These are phyloP conservation scores for Gastracanthus pulcherrimus DNA, from an alignment of 2,888 invertebrate species.

Conservation along the genomic window DNA sequence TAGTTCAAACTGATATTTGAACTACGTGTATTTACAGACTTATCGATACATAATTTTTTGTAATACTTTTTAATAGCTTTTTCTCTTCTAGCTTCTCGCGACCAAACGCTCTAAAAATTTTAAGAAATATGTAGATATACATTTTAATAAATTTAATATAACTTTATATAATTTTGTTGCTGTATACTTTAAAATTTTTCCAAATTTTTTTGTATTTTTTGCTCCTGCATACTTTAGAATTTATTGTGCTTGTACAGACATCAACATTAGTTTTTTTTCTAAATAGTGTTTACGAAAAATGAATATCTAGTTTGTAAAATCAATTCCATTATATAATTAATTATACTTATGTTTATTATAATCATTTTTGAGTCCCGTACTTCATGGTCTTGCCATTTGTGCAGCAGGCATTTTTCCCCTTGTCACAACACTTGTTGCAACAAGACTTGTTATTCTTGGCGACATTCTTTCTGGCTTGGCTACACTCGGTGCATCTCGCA, in stretches of 20 bases:
- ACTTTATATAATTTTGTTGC: neutral
- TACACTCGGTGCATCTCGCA: neutral
- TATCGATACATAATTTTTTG: neutral
- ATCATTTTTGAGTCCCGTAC: neutral
- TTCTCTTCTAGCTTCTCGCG: neutral
- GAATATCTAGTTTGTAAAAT: neutral
- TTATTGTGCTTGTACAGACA: neutral
- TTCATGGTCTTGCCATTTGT: neutral
- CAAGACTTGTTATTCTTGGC: neutral
- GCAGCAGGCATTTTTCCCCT: neutral
- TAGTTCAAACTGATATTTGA: neutral
- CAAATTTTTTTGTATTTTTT: neutral
- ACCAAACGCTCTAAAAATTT: neutral
- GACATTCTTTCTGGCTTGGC: neutral
- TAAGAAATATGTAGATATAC: neutral
- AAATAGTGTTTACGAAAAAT: neutral
- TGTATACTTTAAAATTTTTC: neutral
- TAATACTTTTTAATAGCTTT: neutral
- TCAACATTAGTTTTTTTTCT: neutral
- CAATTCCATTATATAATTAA: too few relatives aligned
- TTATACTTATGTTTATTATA: neutral
- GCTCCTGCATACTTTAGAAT: too few relatives aligned
- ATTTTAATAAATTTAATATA: neutral
- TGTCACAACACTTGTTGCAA: neutral
- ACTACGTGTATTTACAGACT: neutral